phyloP scores from a whole-genome alignment of 37 sponge, comb jelly and placozoan genomes.

The Halichondria panicea region DNA sequence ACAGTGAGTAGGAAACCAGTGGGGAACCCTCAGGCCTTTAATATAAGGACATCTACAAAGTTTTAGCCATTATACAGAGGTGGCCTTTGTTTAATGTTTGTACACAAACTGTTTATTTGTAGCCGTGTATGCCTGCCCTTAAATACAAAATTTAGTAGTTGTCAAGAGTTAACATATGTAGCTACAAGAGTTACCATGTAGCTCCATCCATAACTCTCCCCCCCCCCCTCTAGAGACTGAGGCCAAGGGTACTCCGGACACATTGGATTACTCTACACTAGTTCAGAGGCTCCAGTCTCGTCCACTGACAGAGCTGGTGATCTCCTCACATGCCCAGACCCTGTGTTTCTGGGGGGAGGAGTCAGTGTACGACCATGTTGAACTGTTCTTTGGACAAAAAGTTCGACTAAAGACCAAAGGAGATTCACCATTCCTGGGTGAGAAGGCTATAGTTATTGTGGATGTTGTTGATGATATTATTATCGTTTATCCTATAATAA shows the following conservation, averaged over 20 bases:
- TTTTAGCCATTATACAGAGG: no score
- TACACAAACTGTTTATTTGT: no score
- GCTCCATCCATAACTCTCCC: neutral
- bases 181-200: neutral
- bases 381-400: constrained; percentile 52
- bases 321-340: constrained; percentile 45
- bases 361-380: constrained; percentile 46
- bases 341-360: constrained; percentile 79
- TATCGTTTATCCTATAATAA: no score
- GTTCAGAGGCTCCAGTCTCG: constrained; percentile 13
- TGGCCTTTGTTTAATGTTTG: no score
- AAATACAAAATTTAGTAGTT: no score
- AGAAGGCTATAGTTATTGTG: neutral
- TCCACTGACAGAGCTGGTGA: constrained; percentile 33
- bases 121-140: no score
- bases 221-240: constrained; percentile 34
- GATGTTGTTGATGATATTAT: no score
- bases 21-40: no score
- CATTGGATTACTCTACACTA: constrained; percentile 44
- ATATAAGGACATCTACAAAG: no score
- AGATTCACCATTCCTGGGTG: constrained; percentile 72
- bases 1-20: constrained; percentile 49
- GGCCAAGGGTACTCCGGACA: constrained; percentile 51
- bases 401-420: constrained; percentile 81
- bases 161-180: no score